These are phyloP conservation scores for Characodon lateralis DNA, from an alignment of 2,797 vertebrate genomes.

Conservation along the genomic window DNA sequence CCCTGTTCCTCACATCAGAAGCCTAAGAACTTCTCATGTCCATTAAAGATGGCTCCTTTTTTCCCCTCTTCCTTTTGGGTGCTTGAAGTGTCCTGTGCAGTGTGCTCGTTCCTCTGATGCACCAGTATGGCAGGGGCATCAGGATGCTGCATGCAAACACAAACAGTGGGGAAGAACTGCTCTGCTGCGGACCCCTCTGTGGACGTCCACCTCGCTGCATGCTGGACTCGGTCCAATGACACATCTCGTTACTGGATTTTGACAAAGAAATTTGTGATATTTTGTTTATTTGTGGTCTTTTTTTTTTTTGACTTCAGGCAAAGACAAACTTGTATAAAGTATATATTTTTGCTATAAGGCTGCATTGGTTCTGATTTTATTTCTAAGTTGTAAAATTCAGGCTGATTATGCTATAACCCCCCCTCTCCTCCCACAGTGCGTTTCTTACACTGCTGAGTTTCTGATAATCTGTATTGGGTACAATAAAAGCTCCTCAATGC, in stretches of 20 bases:
- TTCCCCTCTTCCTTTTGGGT: constrained; percentile 52
- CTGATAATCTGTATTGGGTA: constrained; percentile 94
- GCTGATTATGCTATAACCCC: constrained; percentile 35
- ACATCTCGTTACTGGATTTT: constrained; percentile 77
- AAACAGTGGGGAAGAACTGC: constrained; percentile 18
- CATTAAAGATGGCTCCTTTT: constrained; percentile 6
- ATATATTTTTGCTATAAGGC: constrained; percentile 88
- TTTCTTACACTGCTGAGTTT: constrained; percentile 89
- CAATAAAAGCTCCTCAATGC: constrained; percentile 91
- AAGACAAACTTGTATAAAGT: constrained; percentile 79
- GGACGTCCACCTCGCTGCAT: constrained; percentile 78
- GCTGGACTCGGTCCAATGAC: constrained; percentile 72
- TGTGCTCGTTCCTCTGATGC: constrained; percentile 68
- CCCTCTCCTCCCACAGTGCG: constrained; percentile 60
- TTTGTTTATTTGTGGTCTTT: constrained; percentile 57
- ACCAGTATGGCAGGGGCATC: constrained; percentile 70
- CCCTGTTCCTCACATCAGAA: constrained; percentile 33
- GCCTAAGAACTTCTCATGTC: constrained; percentile 21
- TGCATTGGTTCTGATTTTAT: constrained; percentile 81
- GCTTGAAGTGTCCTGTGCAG: constrained; percentile 59
- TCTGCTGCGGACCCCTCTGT: constrained; percentile 45
- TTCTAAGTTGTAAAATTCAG: constrained; percentile 80
- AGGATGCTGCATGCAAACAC: constrained; percentile 74
- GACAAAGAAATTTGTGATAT: constrained; percentile 77
- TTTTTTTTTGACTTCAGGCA: constrained; percentile 69